Conservation (phyloP, 2,888 invertebrate genomes). For the Nemoura dubitans region DNA sequence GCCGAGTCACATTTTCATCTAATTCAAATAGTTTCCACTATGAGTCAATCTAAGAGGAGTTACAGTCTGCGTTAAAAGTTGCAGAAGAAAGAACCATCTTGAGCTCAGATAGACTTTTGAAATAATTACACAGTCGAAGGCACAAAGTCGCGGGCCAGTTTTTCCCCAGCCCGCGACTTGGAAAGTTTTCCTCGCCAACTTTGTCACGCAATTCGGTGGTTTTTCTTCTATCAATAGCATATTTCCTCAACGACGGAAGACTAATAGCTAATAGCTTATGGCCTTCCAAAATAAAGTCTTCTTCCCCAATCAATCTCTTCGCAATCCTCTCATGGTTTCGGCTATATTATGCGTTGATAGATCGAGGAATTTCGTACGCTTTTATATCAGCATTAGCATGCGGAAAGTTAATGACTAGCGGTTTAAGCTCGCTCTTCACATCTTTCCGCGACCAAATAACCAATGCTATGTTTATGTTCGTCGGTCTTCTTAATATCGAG, state of each 20-base stretch:
- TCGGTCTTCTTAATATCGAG: not conserved
- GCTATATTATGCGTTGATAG: not conserved
- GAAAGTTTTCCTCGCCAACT: not conserved
- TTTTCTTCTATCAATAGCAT: not conserved
- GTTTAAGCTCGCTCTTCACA: not conserved
- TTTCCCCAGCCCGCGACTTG: not conserved
- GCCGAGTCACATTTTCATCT: not conserved
- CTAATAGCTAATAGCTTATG: not conserved
- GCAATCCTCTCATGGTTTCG: not conserved
- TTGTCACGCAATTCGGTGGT: not conserved
- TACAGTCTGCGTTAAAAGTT: not conserved
- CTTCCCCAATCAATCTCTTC: not conserved
- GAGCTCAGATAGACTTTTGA: not conserved
- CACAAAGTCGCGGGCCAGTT: not conserved
- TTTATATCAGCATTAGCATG: conserved; percentile 1
- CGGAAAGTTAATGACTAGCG: not conserved
- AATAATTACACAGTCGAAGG: conserved; percentile 32
- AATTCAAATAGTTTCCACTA: not conserved
- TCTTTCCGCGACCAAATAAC: not conserved
- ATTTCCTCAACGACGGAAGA: not conserved
- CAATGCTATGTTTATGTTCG: not conserved
- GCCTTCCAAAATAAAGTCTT: not conserved
- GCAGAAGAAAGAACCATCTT: not conserved
- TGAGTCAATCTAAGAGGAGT: not conserved
- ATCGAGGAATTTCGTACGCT: not conserved